Conservation (phyloP, 2,797 vertebrate species). For the Helicolenus hilgendorfi region DNA sequence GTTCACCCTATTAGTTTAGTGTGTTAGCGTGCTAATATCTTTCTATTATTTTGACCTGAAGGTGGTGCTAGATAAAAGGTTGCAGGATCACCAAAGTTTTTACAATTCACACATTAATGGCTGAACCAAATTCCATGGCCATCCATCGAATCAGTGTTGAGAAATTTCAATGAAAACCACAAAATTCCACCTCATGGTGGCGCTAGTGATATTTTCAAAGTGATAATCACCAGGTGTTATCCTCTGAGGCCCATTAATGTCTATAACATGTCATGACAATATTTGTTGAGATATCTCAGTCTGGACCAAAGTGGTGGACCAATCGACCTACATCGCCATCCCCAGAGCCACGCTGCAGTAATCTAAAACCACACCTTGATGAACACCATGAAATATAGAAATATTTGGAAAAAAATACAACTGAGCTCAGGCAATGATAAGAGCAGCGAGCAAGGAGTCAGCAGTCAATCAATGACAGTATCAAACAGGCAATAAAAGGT, state of each 20-base stretch:
- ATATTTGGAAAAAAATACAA: not conserved
- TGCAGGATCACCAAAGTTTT: not conserved
- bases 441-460: not conserved
- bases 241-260: too few relatives aligned
- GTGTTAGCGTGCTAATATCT: not conserved
- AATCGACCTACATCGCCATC: too few relatives aligned
- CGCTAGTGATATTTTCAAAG: not conserved
- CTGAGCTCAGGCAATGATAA: not conserved
- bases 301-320: too few relatives aligned
- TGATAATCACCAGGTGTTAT: too few relatives aligned
- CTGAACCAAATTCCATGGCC: not conserved
- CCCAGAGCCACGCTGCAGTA: too few relatives aligned
- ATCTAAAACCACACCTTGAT: not conserved
- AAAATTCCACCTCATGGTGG: not conserved
- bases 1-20: not conserved
- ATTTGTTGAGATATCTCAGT: too few relatives aligned
- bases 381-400: not conserved
- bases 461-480: not conserved
- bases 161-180: not conserved
- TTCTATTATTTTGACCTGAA: too few relatives aligned
- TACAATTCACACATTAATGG: not conserved
- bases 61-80: not conserved
- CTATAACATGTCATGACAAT: too few relatives aligned
- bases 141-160: not conserved
- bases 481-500: not conserved